Evolutionary conservation across 2,888 invertebrate species (phyloP).

Genomic region (Zygothrica quintamaculata): DNA sequence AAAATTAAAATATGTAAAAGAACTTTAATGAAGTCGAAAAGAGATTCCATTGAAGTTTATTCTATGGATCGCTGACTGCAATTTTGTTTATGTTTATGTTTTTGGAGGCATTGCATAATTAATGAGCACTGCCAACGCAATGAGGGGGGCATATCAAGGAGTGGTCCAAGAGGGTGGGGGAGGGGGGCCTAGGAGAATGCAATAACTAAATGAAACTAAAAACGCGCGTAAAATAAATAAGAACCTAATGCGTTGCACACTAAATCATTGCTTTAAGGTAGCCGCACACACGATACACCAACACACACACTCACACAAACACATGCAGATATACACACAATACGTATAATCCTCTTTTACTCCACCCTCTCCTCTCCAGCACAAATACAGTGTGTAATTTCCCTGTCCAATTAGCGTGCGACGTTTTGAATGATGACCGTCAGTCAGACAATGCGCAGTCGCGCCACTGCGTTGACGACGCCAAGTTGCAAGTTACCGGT

Average conservation of each 20-base stretch:
- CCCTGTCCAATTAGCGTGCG: slow-evolving; percentile 77
- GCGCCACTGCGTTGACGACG: slow-evolving; percentile 28
- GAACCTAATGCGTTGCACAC: slow-evolving; percentile 62
- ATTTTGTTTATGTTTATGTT: slow-evolving; percentile 43
- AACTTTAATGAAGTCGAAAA: slow-evolving; percentile 76
- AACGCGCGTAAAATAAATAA: slow-evolving; percentile 66
- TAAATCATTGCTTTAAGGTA: slow-evolving; percentile 60
- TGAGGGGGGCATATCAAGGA: background rate
- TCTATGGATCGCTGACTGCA: slow-evolving; percentile 43
- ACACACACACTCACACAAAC: background rate
- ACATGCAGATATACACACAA: background rate
- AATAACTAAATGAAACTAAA: slow-evolving; percentile 63
- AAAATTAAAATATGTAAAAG: slow-evolving; percentile 72
- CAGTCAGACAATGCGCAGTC: slow-evolving; percentile 76
- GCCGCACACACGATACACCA: slow-evolving; percentile 2
- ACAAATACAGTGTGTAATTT: slow-evolving; percentile 57
- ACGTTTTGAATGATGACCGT: slow-evolving; percentile 76
- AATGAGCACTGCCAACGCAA: slow-evolving; percentile 36
- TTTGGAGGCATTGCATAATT: slow-evolving; percentile 42
- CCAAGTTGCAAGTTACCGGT: slow-evolving; percentile 6
- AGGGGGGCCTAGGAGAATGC: background rate
- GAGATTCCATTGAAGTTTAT: slow-evolving; percentile 61
- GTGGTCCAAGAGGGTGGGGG: background rate
- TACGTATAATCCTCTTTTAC: background rate
- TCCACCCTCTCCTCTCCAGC: background rate